A percentile compares a stretch with the other conserved stretches of the same genome.
Conservation (phyloP, 1,140 invertebrate genomes). For the Sinonovacula constricta region DNA sequence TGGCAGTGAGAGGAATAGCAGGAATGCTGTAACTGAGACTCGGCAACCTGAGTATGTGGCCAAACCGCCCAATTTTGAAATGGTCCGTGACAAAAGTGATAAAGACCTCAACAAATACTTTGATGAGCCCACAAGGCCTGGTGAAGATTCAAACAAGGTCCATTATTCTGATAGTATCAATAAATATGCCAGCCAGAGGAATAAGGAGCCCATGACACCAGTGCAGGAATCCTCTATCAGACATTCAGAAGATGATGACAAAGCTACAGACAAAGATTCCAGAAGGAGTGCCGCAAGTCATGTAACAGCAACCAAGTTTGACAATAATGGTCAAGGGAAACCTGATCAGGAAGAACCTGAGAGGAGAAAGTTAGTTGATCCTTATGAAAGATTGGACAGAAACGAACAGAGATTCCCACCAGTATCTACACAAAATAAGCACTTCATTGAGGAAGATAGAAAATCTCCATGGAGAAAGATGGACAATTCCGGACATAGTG, state of each 20-base stretch:
- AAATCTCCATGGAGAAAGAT: conserved; percentile 37
- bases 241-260: conserved; percentile 44
- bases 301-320: neutral
- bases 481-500: neutral
- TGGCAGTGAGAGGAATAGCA: neutral
- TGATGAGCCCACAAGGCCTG: conserved; percentile 39
- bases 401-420: neutral
- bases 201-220: conserved; percentile 46
- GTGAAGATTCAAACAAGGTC: conserved; percentile 11
- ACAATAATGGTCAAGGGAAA: conserved; percentile 1
- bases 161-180: conserved; percentile 27
- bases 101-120: conserved; percentile 38
- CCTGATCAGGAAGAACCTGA: conserved; percentile 22
- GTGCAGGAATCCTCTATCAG: conserved; percentile 42
- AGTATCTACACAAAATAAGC: conserved; percentile 26
- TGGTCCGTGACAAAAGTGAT: neutral
- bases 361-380: neutral
- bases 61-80: neutral
- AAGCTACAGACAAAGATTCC: neutral
- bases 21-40: neutral
- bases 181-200: conserved; percentile 24
- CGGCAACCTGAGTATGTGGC: neutral
- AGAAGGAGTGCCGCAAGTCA: neutral
- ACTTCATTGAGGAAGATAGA: conserved; percentile 39
- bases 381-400: conserved; percentile 22